Evolutionary conservation across 2,113 vertebrate species (phyloP).

Genomic region (Engystomops pustulosus): DNA sequence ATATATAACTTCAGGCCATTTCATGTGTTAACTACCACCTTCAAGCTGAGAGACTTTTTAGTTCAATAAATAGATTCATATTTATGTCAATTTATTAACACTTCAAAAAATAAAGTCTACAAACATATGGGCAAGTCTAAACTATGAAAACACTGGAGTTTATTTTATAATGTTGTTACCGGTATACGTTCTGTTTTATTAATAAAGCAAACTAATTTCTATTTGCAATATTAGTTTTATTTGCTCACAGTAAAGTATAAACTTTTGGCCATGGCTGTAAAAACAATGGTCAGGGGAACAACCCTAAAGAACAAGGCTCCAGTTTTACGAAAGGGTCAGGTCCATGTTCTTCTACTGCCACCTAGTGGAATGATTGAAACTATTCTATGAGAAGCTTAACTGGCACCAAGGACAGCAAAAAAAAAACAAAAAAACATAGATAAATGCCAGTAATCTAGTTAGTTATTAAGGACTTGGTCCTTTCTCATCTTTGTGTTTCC

Average conservation of each 20-base stretch:
- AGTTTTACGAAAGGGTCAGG: too few species aligned
- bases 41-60: not conserved
- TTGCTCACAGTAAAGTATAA: not conserved
- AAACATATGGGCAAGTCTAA: not conserved
- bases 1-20: not conserved
- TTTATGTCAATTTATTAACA: not conserved
- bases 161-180: too few species aligned
- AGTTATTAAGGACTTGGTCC: too few species aligned
- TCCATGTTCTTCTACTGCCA: constrained; percentile 24
- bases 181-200: not conserved
- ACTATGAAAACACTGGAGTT: not conserved
- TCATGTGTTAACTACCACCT: not conserved
- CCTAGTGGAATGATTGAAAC: not conserved
- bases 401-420: too few species aligned
- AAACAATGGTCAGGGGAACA: not conserved
- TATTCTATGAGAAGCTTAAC: too few species aligned
- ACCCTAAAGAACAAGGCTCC: not conserved
- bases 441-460: too few species aligned
- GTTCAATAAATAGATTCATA: not conserved
- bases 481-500: too few species aligned
- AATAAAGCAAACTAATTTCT: not conserved
- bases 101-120: not conserved
- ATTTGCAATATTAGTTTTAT: not conserved
- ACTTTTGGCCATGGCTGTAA: not conserved
- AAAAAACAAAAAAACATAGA: too few species aligned